Conservation (phyloP, 2,113 vertebrate species). For the Myiozetetes cayanensis region DNA sequence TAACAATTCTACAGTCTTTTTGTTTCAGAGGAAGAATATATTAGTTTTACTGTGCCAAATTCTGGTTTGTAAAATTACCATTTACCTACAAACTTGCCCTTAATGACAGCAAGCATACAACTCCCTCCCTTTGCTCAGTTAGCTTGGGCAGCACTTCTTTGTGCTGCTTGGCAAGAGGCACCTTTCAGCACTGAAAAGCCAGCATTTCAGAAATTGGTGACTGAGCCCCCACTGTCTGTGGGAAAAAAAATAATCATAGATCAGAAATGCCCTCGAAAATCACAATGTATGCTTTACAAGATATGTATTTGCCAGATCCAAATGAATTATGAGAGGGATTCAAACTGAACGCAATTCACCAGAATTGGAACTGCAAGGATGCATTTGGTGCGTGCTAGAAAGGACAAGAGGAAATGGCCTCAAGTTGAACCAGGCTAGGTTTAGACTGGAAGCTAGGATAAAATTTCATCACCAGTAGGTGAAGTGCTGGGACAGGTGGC, state of each 20-base stretch:
- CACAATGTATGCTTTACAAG: neutral
- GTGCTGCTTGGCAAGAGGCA: neutral
- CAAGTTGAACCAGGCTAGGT: neutral
- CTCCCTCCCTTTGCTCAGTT: neutral
- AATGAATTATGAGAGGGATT: neutral
- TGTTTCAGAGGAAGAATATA: neutral
- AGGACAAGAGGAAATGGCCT: neutral
- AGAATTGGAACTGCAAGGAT: neutral
- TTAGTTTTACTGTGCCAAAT: neutral
- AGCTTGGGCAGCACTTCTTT: neutral
- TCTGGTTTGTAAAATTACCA: constrained; percentile 27
- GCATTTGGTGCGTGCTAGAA: neutral
- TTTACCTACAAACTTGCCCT: neutral
- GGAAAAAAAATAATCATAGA: neutral
- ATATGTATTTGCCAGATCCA: neutral
- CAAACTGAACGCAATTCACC: neutral
- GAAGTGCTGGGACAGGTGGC: neutral
- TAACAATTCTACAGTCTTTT: neutral
- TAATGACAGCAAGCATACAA: neutral
- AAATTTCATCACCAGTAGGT: neutral
- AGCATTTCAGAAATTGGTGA: neutral
- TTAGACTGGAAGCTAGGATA: neutral
- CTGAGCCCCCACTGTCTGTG: neutral
- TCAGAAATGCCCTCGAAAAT: neutral
- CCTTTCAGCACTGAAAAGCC: neutral